Conservation (phyloP, 2,113 vertebrate genomes). For the Abramis brama region DNA sequence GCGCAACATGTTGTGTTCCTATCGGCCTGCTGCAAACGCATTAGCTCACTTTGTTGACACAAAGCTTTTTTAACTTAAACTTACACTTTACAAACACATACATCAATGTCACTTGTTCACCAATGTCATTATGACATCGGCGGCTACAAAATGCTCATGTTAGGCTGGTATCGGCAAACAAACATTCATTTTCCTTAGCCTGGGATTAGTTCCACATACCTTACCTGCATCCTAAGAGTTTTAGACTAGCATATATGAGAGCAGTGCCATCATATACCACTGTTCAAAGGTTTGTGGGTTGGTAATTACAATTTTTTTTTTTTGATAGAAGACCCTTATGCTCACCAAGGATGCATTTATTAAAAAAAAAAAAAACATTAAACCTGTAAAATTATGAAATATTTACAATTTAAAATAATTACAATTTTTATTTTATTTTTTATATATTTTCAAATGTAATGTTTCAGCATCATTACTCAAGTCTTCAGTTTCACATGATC, state of each 20-base stretch:
- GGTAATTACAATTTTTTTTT: not conserved
- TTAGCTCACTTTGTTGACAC: not conserved
- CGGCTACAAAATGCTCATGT: not conserved
- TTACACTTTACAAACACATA: constrained; percentile 1
- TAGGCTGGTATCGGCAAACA: not conserved
- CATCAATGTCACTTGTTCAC: constrained; percentile 5
- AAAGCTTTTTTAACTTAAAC: constrained; percentile 1
- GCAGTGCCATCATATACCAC: not conserved
- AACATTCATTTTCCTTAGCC: not conserved
- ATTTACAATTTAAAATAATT: not conserved
- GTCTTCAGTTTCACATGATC: not conserved
- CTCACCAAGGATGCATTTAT: not conserved
- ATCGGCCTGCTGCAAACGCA: not conserved
- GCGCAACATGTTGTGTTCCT: not conserved
- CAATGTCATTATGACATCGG: not conserved
- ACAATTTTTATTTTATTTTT: not conserved
- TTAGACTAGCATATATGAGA: not conserved
- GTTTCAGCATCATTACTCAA: not conserved
- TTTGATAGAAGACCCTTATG: not conserved
- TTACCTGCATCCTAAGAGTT: not conserved
- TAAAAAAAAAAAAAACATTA: not conserved
- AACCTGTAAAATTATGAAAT: not conserved
- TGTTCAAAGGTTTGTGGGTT: not conserved
- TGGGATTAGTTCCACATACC: not conserved
- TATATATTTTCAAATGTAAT: not conserved